A percentile compares a stretch with the other conserved stretches of the same genome.
These are phyloP conservation scores for Aricia agestis DNA, from an alignment of 1,140 invertebrate genomes.

Conservation along the genomic window DNA sequence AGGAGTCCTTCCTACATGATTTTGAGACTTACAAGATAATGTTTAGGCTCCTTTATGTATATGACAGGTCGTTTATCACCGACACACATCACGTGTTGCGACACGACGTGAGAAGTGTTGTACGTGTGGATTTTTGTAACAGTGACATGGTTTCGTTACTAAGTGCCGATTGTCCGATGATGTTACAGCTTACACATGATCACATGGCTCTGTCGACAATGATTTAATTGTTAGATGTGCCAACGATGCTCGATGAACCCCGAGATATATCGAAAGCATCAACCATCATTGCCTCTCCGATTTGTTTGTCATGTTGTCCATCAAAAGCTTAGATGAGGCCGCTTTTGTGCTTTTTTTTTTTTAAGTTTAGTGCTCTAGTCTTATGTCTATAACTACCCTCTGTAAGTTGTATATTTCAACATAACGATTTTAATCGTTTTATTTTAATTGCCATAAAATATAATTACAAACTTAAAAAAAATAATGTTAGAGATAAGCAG, in stretches of 20 bases:
- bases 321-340: no score
- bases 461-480: not conserved
- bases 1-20: no score
- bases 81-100: not conserved
- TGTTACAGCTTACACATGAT: not conserved
- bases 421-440: no score
- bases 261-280: not conserved
- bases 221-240: not conserved
- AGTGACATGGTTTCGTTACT: not conserved
- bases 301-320: no score
- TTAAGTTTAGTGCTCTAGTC: no score
- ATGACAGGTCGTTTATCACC: not conserved
- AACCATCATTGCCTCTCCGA: not conserved
- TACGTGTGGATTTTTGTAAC: constrained; percentile 1
- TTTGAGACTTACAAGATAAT: not conserved
- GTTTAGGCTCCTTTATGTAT: not conserved
- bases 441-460: no score
- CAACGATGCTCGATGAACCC: not conserved
- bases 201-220: not conserved
- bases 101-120: not conserved
- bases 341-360: no score
- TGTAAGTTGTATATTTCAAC: no score
- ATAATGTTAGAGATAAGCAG: not conserved
- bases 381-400: no score
- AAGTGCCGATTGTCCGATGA: not conserved